Base-by-base conservation (phyloP, 2,888 invertebrate genomes). In the Trichacis sp. region DNA sequence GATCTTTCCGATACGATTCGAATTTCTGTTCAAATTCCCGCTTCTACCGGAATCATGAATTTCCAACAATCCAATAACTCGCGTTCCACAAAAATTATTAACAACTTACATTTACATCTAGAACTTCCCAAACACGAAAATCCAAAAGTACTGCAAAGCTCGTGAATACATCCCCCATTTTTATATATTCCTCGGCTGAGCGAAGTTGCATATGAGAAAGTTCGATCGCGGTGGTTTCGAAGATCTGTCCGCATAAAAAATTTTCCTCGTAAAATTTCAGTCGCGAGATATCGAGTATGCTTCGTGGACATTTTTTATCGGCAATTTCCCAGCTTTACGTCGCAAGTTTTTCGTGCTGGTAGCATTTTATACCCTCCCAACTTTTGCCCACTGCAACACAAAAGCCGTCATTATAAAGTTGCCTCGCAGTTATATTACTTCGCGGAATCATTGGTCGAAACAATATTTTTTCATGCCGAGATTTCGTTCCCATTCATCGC, bases 261-360 rank as follows among this genome's bases (percentile, higher is more conserved):
- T 60, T 53, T 60, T 11, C 36, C 24, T 15, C 38, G 45, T 60
- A 60, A 60, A 54, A 49, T 60, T 53, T 46, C 20, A 50, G 45
- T 14, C 45, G 17, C 43, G 48, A 17, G 54, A 50, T 50, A 55
- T 61, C 45, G 19, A 45, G 12, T 19, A 24, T 45, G 46, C 53
- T 63, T 53, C 29, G 38, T 45, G 46, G 52, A 50, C 48, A 63
- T 46, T 57, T 55, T 62, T 57, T 63, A 57, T 57, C 53, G 50
- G 56, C 42, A 42, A 63, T 52, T 51, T 49, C 49, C 48, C 19
- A 49, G 48, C 49, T 53, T 63, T 53, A 63, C 57, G 62, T 40
- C 24, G 24, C 56, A 63, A 63, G 43, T 57, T 63, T 24, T 57
- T 12, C 40, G 29, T 47, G 33, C 46, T 30, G 38, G 60, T 53